phyloP scores from a whole-genome alignment of 37 sponge, comb jelly and placozoan species.

The Bolinopsis microptera region DNA sequence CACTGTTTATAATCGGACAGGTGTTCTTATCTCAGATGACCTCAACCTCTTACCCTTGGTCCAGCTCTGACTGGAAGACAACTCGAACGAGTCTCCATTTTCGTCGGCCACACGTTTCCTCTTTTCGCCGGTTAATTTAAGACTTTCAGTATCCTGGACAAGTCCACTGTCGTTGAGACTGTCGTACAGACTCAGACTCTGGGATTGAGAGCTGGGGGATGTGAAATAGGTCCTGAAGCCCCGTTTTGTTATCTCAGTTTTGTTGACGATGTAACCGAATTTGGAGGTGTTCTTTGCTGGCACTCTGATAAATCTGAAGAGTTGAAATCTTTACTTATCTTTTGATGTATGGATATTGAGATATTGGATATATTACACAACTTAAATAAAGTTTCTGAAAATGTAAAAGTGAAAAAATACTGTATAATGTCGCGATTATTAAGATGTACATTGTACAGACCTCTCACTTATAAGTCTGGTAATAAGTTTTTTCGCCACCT shows the following conservation, averaged over 20 bases:
- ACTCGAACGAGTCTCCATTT: constrained; percentile 10
- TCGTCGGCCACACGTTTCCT: background rate
- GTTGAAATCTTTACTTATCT: no score
- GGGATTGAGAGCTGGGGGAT: background rate
- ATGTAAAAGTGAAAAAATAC: no score
- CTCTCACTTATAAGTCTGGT: constrained; percentile 36
- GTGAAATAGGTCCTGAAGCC: constrained; percentile 2
- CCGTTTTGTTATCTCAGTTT: background rate
- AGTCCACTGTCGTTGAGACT: background rate
- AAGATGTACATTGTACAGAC: no score
- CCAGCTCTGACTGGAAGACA: constrained; percentile 53
- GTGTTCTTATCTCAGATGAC: constrained; percentile 41
- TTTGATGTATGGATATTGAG: no score
- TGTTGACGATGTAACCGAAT: constrained; percentile 58
- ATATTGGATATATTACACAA: no score
- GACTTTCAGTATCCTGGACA: background rate
- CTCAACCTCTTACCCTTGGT: constrained; percentile 21
- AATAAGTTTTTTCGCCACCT: constrained; percentile 39
- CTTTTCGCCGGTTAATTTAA: constrained; percentile 19
- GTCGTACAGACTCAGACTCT: background rate
- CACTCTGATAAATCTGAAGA: background rate
- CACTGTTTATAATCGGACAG: background rate
- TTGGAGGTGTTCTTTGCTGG: constrained; percentile 15
- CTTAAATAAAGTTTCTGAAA: no score
- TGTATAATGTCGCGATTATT: no score